Conservation (phyloP, 2,888 invertebrate genomes). For the Gryllus longicercus region DNA sequence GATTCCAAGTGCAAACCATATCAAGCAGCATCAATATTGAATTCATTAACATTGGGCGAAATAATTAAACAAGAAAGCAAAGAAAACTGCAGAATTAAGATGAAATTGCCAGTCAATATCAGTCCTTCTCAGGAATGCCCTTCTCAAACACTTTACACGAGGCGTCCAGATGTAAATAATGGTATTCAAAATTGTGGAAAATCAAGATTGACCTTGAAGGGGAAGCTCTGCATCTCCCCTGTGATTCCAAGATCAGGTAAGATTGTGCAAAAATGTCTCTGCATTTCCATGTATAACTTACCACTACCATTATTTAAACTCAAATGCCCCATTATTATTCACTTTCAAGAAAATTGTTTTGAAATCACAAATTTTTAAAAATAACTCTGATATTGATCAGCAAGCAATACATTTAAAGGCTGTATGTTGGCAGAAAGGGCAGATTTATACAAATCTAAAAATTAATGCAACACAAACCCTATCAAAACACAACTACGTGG, state of each 20-base stretch:
- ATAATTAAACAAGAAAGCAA: slow-evolving; percentile 17
- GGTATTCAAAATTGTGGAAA: too few relatives aligned
- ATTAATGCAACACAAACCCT: slow-evolving; percentile 10
- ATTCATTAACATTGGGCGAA: background rate
- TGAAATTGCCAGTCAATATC: slow-evolving; percentile 1
- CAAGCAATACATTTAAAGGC: background rate
- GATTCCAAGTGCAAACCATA: background rate
- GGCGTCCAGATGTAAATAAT: too few relatives aligned
- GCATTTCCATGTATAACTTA: too few relatives aligned
- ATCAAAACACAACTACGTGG: background rate
- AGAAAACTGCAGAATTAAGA: background rate
- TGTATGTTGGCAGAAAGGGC: background rate
- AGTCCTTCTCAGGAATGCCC: background rate
- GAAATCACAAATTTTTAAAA: too few relatives aligned
- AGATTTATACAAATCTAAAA: background rate
- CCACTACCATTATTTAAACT: too few relatives aligned
- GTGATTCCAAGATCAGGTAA: too few relatives aligned
- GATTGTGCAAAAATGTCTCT: too few relatives aligned
- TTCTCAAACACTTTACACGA: too few relatives aligned
- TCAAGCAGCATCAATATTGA: background rate
- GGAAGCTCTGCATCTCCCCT: too few relatives aligned
- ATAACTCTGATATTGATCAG: background rate
- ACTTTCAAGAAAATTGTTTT: too few relatives aligned
- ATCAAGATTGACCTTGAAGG: too few relatives aligned
- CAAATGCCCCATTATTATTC: too few relatives aligned